These are phyloP conservation scores for Tapirus terrestris DNA, from an alignment of 2,113 vertebrate species.

Conservation along the genomic window DNA sequence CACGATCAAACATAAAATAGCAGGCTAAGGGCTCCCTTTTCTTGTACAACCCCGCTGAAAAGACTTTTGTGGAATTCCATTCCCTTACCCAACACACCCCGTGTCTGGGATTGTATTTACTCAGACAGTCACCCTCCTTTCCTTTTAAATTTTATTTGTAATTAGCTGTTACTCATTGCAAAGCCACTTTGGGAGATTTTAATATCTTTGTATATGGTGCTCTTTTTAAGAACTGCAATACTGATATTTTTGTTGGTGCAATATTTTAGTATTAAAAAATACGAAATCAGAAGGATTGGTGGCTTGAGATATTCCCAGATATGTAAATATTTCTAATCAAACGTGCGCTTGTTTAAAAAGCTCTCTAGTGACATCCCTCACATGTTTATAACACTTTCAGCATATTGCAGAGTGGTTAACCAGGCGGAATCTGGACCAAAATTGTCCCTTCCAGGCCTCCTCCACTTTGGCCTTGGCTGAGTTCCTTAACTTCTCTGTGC, in stretches of 20 bases:
- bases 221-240: neutral
- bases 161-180: neutral
- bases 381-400: neutral
- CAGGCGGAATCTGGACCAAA: neutral
- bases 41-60: neutral
- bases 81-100: neutral
- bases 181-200: neutral
- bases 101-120: neutral
- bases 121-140: neutral
- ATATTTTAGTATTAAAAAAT: neutral
- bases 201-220: neutral
- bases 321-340: neutral
- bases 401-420: fast-evolving
- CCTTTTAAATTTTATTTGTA: neutral
- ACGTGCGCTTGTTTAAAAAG: neutral
- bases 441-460: neutral
- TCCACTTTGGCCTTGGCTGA: neutral
- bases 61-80: neutral
- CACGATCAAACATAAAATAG: neutral
- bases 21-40: neutral
- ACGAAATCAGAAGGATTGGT: neutral
- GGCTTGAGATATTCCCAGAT: neutral
- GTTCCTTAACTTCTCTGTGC: neutral
- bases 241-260: neutral
- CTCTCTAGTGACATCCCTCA: neutral